A percentile compares a stretch with the other conserved stretches of the same genome.
Conservation (phyloP, 2,113 vertebrate species). For the Syngnathus scovelli region DNA sequence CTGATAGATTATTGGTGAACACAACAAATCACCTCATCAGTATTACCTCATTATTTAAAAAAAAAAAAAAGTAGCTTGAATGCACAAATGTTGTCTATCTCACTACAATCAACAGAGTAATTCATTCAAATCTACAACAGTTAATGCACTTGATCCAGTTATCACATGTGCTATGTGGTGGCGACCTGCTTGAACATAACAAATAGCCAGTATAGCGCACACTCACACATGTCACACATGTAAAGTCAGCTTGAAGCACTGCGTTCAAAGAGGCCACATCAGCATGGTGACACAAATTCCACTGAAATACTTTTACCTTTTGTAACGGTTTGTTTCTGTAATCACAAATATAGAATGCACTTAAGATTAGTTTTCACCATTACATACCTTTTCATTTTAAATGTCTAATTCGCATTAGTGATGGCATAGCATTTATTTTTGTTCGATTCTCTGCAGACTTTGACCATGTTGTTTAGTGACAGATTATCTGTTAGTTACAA, state of each 20-base stretch:
- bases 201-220: neutral
- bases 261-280: neutral
- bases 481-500: neutral
- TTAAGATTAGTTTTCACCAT: conserved; percentile 16
- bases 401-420: conserved; percentile 1
- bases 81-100: conserved; percentile 25
- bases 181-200: neutral
- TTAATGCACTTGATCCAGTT: conserved; percentile 38
- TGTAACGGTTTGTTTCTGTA: neutral
- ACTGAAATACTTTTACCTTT: neutral
- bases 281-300: conserved; percentile 1
- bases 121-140: conserved; percentile 24
- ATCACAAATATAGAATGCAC: conserved; percentile 24
- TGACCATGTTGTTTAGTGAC: neutral
- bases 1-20: conserved; percentile 31
- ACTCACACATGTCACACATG: neutral
- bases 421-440: neutral
- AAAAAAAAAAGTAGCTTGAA: conserved; percentile 33
- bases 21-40: conserved; percentile 69
- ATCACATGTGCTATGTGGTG: conserved; percentile 10
- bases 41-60: conserved; percentile 67
- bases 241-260: neutral
- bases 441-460: neutral
- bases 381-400: neutral
- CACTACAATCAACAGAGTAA: conserved; percentile 47